phyloP scores from a whole-genome alignment of 2,888 invertebrate genomes.

The Pycnomerus fuliginosus region DNA sequence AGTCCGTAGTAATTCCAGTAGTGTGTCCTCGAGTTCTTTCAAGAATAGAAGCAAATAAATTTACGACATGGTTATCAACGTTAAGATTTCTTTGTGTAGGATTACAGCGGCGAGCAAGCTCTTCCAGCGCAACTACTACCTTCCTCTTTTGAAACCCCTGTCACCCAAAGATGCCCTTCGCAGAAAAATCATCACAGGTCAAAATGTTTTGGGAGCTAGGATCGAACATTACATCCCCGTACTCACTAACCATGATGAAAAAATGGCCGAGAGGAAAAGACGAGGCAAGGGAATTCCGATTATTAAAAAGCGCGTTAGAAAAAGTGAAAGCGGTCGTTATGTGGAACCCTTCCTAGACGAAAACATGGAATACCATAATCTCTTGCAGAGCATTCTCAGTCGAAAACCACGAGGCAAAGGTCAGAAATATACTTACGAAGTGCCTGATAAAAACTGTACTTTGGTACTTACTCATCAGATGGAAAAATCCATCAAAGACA shows the following conservation, averaged over 20 bases:
- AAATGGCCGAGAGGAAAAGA: conserved; percentile 38
- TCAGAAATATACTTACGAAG: conserved; percentile 68
- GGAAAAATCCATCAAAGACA: conserved; percentile 74
- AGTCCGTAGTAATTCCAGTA: conserved; percentile 28
- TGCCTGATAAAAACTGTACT: conserved; percentile 68
- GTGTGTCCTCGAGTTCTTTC: conserved; percentile 13
- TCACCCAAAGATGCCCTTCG: conserved; percentile 79
- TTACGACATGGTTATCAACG: conserved; percentile 45
- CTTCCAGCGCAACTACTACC: conserved; percentile 79
- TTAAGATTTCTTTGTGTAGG: conserved; percentile 64
- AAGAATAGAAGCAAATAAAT: conserved; percentile 30
- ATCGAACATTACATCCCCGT: conserved; percentile 77
- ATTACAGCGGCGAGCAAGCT: conserved; percentile 78
- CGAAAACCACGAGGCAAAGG: conserved; percentile 58
- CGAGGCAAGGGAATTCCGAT: conserved; percentile 48
- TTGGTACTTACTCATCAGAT: conserved; percentile 70
- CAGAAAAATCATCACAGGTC: conserved; percentile 76
- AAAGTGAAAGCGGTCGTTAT: conserved; percentile 41
- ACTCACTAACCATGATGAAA: conserved; percentile 55
- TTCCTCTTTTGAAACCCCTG: conserved; percentile 76
- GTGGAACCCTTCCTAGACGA: conserved; percentile 48
- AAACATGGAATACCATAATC: conserved; percentile 45
- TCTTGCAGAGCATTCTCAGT: conserved; percentile 53
- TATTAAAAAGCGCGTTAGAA: conserved; percentile 46
- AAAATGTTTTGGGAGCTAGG: conserved; percentile 60